Base-by-base conservation (phyloP, 35 echinoderm and acorn worm species). In the Eucidaris tribuloides region DNA sequence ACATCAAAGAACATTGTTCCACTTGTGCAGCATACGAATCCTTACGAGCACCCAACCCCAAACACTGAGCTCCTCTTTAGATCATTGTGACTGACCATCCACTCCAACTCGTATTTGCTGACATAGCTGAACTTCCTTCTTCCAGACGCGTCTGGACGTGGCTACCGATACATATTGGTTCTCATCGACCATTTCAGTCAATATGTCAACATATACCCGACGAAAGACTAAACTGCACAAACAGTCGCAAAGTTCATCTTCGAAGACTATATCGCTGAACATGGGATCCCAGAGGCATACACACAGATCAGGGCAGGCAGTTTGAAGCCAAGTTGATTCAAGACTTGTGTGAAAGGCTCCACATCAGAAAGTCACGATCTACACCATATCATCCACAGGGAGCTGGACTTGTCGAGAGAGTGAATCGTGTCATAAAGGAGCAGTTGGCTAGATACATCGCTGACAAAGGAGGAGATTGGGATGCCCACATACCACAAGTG, bases 351-450 rank as follows among this genome's bases (percentile, higher is more conserved):
- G 34, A 77, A 29, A 45, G 46, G n/a, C 35, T 33, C 30, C 64
- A 66, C 20, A 77, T 85, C 37, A 18, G 39, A 7, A 85, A 77
- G 39, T 77, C 83, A 5, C 38, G 42, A 42, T 77, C 64, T 7
- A 61, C 83, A 17, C 83, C 83, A 29, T 85, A 85, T 41, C 83
- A 85, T 33, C 83, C 82, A 2, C 83, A 85, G 77, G 83, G 68
- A 15, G 65, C 71, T 28, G 40, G 40, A 24, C 32, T 64, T 5
- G 71, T 70, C 31, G 65, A 85, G 37, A 25, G 83, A 71, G 65
- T 36, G 33, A 71, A 71, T 40, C 30, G 65, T 35, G 30, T 71
- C 5, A 71, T 32, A 71, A 71, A 37, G 65, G n/a, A 71, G n/a
- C 65, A 71, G 20, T 43, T 72, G 23, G 66, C 66, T 40, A 4